A percentile compares a stretch with the other conserved stretches of the same genome.
Conservation (phyloP, 2,888 invertebrate species). For the Standfussiana lucernea region DNA sequence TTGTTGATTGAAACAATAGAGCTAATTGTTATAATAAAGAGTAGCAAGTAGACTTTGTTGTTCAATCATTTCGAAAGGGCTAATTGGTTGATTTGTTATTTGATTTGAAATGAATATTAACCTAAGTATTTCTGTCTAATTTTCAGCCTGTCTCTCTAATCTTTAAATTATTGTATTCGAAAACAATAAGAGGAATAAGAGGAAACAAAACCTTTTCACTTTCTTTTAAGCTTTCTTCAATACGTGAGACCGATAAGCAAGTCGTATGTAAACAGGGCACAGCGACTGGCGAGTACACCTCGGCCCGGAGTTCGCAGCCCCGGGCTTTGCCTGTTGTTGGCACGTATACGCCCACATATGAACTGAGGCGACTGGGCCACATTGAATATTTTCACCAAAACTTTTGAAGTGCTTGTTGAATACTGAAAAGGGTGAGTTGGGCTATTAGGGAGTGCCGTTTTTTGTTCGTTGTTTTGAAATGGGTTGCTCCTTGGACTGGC, state of each 20-base stretch:
- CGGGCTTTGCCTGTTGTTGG: conserved; percentile 60
- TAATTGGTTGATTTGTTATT: neutral
- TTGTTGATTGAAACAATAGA: conserved; percentile 10
- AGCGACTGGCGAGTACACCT: conserved; percentile 1
- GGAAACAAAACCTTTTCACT: neutral
- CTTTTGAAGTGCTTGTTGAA: conserved; percentile 77
- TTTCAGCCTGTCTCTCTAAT: neutral
- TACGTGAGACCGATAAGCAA: conserved; percentile 36
- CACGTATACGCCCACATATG: conserved; percentile 70
- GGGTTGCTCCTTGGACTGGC: conserved; percentile 49
- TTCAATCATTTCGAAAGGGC: neutral
- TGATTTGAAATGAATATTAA: neutral
- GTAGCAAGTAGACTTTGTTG: neutral
- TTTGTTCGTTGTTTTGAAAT: conserved; percentile 60
- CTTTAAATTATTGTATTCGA: neutral
- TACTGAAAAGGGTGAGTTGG: conserved; percentile 72
- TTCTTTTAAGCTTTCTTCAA: conserved; percentile 19
- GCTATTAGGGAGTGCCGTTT: conserved; percentile 58
- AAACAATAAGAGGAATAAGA: neutral
- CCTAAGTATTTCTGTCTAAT: neutral
- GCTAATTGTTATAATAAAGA: conserved; percentile 3
- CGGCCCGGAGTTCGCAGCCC: conserved; percentile 24
- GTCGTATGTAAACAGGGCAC: conserved; percentile 50
- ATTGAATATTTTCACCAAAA: conserved; percentile 77
- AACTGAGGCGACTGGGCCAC: conserved; percentile 65